Evolutionary conservation across 2,888 invertebrate species (phyloP).

Genomic region (Eretmocerus hayati): DNA sequence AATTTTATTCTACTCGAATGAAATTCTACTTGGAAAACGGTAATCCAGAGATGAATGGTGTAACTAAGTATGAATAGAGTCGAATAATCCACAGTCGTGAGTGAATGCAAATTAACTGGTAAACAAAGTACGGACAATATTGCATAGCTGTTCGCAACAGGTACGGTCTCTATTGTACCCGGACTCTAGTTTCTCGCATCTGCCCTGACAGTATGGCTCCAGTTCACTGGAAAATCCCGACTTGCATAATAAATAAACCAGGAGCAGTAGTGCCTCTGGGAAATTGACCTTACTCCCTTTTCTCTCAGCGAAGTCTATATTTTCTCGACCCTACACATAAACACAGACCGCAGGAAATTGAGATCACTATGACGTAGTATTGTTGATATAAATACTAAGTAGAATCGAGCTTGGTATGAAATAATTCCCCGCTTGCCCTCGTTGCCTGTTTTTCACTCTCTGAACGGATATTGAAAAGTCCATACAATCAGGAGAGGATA

Average conservation of each 20-base stretch:
- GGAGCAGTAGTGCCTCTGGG: background rate
- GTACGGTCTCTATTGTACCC: conserved; percentile 17
- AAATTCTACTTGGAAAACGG: too few relatives aligned
- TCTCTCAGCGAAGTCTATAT: background rate
- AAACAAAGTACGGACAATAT: too few relatives aligned
- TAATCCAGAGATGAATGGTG: too few relatives aligned
- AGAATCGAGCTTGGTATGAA: background rate
- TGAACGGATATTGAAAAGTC: too few relatives aligned
- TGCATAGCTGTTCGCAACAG: conserved; percentile 28
- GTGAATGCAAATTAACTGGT: too few relatives aligned
- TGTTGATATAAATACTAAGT: background rate
- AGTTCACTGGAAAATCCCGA: conserved; percentile 6
- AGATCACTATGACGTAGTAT: background rate
- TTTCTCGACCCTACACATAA: background rate
- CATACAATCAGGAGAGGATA: too few relatives aligned
- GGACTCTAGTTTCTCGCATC: background rate
- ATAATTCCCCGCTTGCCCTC: too few relatives aligned
- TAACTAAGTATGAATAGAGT: too few relatives aligned
- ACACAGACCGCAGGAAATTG: background rate
- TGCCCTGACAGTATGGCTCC: background rate
- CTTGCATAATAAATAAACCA: conserved; percentile 14
- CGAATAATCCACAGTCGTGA: too few relatives aligned
- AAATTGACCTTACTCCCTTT: conserved; percentile 1
- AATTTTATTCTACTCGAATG: too few relatives aligned
- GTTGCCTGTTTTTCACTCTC: too few relatives aligned